Evolutionary conservation across 1,140 invertebrate genomes (phyloP).

Genomic region (Drosophila gunungcola): DNA sequence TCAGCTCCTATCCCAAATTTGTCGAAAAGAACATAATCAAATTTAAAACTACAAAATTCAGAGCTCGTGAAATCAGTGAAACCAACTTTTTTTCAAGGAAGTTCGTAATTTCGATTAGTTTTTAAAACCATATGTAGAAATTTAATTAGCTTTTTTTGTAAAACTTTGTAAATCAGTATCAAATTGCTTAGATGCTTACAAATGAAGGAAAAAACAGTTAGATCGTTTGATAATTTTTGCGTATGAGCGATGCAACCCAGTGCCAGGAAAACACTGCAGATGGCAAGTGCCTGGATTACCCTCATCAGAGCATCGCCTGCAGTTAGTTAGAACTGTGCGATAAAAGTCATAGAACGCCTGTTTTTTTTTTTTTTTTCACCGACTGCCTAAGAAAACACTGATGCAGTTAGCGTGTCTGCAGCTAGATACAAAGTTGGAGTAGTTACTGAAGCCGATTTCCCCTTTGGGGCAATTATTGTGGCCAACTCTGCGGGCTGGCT

Average conservation of each 20-base stretch:
- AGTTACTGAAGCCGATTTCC: slow-evolving; percentile 38
- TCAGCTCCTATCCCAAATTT: no score
- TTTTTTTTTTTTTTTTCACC: slow-evolving; percentile 24
- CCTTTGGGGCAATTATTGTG: slow-evolving; percentile 47
- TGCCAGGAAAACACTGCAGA: neutral
- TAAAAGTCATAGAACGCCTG: slow-evolving; percentile 46
- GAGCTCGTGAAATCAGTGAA: no score
- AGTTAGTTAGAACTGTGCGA: slow-evolving; percentile 42
- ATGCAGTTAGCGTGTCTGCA: slow-evolving; percentile 35
- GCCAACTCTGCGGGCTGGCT: slow-evolving; percentile 33
- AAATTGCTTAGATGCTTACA: neutral
- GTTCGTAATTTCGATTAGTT: no score
- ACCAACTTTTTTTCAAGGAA: no score
- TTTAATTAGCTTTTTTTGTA: slow-evolving; percentile 1
- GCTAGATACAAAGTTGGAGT: slow-evolving; percentile 27
- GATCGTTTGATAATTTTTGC: slow-evolving; percentile 30
- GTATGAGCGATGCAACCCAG: slow-evolving; percentile 8
- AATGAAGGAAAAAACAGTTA: slow-evolving; percentile 22
- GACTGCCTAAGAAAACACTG: neutral
- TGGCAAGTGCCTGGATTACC: slow-evolving; percentile 19
- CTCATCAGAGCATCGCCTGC: slow-evolving; percentile 42
- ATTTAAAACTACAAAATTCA: no score
- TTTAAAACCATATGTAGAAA: neutral
- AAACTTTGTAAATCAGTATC: neutral
- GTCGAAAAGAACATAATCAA: no score